Evolutionary conservation across 2,888 invertebrate genomes (phyloP).

Genomic region (Dorcus parallelipipedus): DNA sequence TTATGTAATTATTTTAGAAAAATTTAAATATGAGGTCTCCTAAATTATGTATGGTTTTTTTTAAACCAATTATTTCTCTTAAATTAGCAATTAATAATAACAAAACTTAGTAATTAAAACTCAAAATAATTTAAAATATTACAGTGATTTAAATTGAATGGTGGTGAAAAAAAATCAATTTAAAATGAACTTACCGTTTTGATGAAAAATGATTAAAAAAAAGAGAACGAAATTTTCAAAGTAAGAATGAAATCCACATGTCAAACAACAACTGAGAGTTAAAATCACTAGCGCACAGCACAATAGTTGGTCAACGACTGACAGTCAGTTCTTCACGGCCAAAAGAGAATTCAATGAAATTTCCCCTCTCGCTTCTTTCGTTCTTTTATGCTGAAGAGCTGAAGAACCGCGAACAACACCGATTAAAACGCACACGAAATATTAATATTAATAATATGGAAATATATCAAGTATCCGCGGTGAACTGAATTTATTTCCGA

Average conservation of each 20-base stretch:
- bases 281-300: slow-evolving; percentile 27
- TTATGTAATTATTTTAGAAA: no score
- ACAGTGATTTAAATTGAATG: no score
- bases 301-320: slow-evolving; percentile 35
- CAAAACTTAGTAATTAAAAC: no score
- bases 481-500: no score
- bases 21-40: no score
- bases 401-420: not conserved
- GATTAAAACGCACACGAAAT: not conserved
- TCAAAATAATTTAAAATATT: no score
- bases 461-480: not conserved
- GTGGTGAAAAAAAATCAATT: not conserved
- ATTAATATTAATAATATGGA: not conserved
- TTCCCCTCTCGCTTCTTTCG: slow-evolving; percentile 23
- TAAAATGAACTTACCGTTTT: slow-evolving; percentile 4
- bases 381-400: not conserved
- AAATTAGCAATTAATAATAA: no score
- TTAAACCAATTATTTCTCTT: no score
- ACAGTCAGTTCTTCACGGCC: slow-evolving; percentile 31
- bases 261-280: slow-evolving; percentile 17
- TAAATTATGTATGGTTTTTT: no score
- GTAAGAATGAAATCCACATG: slow-evolving; percentile 25
- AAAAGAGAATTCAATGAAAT: slow-evolving; percentile 36
- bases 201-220: slow-evolving; percentile 1
- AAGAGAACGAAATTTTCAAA: not conserved